These are phyloP conservation scores for Platysteira castanea DNA, from an alignment of 2,113 vertebrate species.

Conservation along the genomic window DNA sequence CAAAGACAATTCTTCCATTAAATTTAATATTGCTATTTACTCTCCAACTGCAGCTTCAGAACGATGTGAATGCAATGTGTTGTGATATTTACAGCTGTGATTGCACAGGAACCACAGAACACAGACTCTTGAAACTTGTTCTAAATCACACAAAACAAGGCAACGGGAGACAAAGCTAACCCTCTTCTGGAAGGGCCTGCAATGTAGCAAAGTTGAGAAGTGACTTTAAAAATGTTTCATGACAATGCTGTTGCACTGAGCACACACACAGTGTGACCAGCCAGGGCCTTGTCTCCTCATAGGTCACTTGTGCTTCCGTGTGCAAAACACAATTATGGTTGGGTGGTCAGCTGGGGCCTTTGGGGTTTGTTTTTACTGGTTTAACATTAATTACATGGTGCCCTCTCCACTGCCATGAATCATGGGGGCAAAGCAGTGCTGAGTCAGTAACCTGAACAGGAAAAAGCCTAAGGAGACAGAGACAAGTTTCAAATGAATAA, in stretches of 20 bases:
- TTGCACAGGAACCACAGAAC: not conserved
- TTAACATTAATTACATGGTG: not conserved
- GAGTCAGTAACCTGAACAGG: not conserved
- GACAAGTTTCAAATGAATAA: not conserved
- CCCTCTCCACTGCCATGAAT: not conserved
- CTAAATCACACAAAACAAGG: not conserved
- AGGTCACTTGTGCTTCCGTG: not conserved
- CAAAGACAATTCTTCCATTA: not conserved
- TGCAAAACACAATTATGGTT: not conserved
- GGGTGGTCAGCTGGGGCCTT: not conserved
- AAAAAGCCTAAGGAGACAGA: not conserved
- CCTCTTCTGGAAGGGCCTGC: not conserved
- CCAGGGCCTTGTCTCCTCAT: not conserved
- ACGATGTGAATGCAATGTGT: not conserved
- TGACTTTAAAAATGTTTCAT: not conserved
- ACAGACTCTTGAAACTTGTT: not conserved
- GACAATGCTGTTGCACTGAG: not conserved
- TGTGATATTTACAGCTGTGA: not conserved
- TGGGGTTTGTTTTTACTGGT: not conserved
- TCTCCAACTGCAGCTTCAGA: not conserved
- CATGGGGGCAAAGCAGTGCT: rapidly evolving
- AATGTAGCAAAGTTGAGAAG: not conserved
- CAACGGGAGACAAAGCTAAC: not conserved
- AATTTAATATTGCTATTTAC: not conserved
- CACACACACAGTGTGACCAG: not conserved